phyloP scores from a whole-genome alignment of 2,888 invertebrate species.

The Toxonevra muliebris region DNA sequence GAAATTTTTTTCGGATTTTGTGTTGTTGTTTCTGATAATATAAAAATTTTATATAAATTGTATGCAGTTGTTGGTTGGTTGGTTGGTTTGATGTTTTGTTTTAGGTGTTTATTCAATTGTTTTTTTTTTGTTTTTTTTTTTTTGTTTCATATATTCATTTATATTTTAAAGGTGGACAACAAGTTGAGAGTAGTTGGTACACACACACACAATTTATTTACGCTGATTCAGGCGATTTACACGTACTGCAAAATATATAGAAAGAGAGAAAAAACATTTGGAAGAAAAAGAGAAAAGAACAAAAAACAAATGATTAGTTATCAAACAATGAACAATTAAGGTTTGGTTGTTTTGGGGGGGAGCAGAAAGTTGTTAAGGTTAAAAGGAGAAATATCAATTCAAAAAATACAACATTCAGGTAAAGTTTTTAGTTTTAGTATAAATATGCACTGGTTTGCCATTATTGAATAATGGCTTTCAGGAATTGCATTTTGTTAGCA shows the following conservation, averaged over 20 bases:
- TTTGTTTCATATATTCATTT: conserved; percentile 40
- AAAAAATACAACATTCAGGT: not conserved
- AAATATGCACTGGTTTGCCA: too few species aligned
- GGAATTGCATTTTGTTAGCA: too few species aligned
- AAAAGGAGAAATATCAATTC: not conserved
- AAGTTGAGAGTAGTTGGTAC: conserved; percentile 44
- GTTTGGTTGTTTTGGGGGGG: not conserved
- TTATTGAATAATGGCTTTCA: too few species aligned
- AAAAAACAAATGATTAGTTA: conserved; percentile 43
- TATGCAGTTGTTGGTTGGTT: conserved; percentile 33
- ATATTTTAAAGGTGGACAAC: conserved; percentile 43
- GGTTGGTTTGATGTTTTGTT: conserved; percentile 17
- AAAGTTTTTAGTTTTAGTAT: not conserved
- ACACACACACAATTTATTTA: conserved; percentile 56
- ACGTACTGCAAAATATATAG: conserved; percentile 79
- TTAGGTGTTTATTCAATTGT: too few species aligned
- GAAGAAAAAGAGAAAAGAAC: conserved; percentile 44
- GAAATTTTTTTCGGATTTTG: too few species aligned
- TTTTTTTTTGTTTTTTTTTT: conserved; percentile 31
- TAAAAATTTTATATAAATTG: conserved; percentile 40
- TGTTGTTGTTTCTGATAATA: too few species aligned
- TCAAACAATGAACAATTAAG: conserved; percentile 30
- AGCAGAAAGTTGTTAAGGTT: conserved; percentile 14
- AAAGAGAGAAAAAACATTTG: conserved; percentile 42
- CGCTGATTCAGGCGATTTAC: conserved; percentile 87